phyloP scores from a whole-genome alignment of 2,797 vertebrate species.

The Acipenser transmontanus region DNA sequence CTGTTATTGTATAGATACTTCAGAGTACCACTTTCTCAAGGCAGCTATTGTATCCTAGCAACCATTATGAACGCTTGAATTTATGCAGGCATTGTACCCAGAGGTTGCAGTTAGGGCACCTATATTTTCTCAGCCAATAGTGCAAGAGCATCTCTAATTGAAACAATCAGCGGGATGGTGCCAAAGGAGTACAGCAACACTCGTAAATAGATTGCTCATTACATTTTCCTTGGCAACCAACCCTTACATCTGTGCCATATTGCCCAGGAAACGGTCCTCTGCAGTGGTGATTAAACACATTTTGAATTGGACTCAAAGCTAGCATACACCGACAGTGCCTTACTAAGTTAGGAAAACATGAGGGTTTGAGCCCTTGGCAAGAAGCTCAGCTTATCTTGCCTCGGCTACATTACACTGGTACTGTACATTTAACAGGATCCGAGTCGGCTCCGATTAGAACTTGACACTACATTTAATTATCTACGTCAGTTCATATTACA shows the following conservation, averaged over 20 bases:
- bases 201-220: constrained; percentile 22
- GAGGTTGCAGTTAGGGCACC: constrained; percentile 9
- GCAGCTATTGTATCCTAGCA: constrained; percentile 24
- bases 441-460: too few species aligned
- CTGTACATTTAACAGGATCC: too few species aligned
- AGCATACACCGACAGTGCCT: too few species aligned
- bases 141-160: constrained; percentile 30
- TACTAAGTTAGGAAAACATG: too few species aligned
- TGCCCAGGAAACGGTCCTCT: constrained; percentile 16
- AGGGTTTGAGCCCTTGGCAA: too few species aligned
- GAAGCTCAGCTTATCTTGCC: too few species aligned
- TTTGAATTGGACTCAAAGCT: neutral
- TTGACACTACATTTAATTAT: too few species aligned
- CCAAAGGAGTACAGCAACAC: constrained; percentile 6
- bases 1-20: too few species aligned
- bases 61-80: constrained; percentile 12
- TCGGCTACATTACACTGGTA: too few species aligned
- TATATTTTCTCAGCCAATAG: constrained; percentile 16
- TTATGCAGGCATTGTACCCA: constrained; percentile 5
- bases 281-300: constrained; percentile 5
- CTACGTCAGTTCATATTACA: too few species aligned
- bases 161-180: constrained; percentile 37
- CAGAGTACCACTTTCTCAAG: constrained; percentile 16
- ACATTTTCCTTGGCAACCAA: constrained; percentile 10
- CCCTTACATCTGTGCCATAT: constrained; percentile 9